A percentile compares a stretch with the other conserved stretches of the same genome.
phyloP scores from a whole-genome alignment of 1,140 invertebrate species.

The Trichonephila clavata region DNA sequence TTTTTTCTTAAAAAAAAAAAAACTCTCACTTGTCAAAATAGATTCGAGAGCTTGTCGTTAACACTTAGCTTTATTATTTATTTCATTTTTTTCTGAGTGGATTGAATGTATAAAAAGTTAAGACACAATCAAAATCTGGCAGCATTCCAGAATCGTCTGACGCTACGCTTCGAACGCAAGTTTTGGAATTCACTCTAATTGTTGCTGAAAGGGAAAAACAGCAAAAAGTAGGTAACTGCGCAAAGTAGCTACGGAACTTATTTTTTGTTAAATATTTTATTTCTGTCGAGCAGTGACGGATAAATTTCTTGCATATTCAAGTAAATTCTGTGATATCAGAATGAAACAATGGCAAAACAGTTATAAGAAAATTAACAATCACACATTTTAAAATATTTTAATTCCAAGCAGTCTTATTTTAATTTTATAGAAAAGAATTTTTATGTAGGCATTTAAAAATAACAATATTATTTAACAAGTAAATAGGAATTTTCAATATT shows the following conservation, averaged over 20 bases:
- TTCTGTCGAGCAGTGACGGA: not conserved
- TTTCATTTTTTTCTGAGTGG: not conserved
- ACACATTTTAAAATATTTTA: too few relatives aligned
- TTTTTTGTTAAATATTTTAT: not conserved
- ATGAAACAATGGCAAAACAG: too few relatives aligned
- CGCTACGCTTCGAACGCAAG: not conserved
- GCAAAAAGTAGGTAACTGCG: not conserved
- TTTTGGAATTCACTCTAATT: not conserved
- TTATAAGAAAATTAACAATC: too few relatives aligned
- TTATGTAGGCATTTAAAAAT: too few relatives aligned
- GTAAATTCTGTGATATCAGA: too few relatives aligned
- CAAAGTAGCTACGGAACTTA: not conserved
- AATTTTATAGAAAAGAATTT: too few relatives aligned
- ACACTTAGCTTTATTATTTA: not conserved
- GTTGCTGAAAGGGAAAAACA: not conserved
- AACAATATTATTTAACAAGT: too few relatives aligned
- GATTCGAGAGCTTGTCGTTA: not conserved
- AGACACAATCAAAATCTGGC: not conserved
- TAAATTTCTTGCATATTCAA: not conserved
- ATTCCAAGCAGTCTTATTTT: too few relatives aligned
- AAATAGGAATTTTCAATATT: too few relatives aligned
- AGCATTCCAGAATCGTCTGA: not conserved
- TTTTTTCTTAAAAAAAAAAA: not conserved
- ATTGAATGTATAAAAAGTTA: not conserved
- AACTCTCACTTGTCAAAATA: not conserved